These are phyloP conservation scores for Actinia equina DNA, from an alignment of 64 coral and sea anemone genomes.

Conservation along the genomic window DNA sequence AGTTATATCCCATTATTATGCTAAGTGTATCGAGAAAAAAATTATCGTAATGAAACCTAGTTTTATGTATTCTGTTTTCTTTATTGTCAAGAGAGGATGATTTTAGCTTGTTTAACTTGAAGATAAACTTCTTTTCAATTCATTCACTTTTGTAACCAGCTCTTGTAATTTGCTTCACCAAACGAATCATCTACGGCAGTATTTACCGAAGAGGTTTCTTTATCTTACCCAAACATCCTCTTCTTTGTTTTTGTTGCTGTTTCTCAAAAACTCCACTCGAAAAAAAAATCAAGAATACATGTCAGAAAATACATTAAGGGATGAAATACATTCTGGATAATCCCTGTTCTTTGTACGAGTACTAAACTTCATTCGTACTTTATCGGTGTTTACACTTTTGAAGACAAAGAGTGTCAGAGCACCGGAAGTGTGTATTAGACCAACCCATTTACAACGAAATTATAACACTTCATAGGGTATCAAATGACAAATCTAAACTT, in stretches of 20 bases:
- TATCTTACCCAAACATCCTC: not conserved
- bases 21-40: too few relatives aligned
- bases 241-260: not conserved
- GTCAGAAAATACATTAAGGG: not conserved
- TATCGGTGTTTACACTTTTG: not conserved
- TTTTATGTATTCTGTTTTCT: not conserved
- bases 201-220: not conserved
- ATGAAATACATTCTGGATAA: not conserved
- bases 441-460: constrained; percentile 7
- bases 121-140: not conserved
- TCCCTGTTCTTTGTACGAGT: constrained; percentile 5
- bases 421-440: constrained; percentile 29
- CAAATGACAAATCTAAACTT: not conserved
- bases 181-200: not conserved
- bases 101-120: not conserved
- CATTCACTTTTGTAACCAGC: not conserved
- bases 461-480: not conserved
- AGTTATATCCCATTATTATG: too few relatives aligned
- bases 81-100: not conserved
- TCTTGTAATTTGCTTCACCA: not conserved
- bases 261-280: constrained; percentile 16
- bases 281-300: not conserved
- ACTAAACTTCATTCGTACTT: not conserved
- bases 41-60: too few relatives aligned
- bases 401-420: not conserved